These are phyloP conservation scores for Penaeus indicus DNA, from an alignment of 1,140 invertebrate genomes.

Conservation along the genomic window DNA sequence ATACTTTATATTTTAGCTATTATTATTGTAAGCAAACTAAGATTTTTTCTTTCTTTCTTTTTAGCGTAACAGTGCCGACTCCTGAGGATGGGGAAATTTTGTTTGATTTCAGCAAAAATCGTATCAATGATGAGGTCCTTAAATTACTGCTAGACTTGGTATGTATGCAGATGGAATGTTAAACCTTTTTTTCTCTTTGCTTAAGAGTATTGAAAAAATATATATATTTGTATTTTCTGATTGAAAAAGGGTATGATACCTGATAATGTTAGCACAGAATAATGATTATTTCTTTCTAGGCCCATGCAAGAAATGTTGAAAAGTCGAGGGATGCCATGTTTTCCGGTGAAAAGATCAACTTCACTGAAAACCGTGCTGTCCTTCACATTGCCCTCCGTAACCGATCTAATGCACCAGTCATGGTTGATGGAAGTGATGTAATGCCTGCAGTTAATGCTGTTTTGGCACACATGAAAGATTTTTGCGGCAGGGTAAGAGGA, in stretches of 20 bases:
- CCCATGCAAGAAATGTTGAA: slow-evolving; percentile 86
- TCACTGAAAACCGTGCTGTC: slow-evolving; percentile 96
- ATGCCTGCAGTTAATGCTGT: slow-evolving; percentile 94
- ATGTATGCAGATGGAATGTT: slow-evolving; percentile 66
- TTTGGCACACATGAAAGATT: slow-evolving; percentile 94
- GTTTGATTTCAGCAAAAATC: slow-evolving; percentile 97
- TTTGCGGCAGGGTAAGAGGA: slow-evolving; percentile 80
- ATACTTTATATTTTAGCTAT: too few species aligned
- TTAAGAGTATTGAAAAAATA: not conserved
- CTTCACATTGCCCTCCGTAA: slow-evolving; percentile 96
- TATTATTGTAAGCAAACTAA: slow-evolving; percentile 31
- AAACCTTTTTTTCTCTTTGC: slow-evolving; percentile 15
- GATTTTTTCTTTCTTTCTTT: slow-evolving; percentile 68
- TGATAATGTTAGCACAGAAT: not conserved
- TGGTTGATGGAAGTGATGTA: slow-evolving; percentile 92
- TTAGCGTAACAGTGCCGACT: slow-evolving; percentile 81
- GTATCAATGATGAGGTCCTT: slow-evolving; percentile 85
- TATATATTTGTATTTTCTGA: not conserved
- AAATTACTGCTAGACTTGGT: slow-evolving; percentile 84
- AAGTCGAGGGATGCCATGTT: slow-evolving; percentile 94
- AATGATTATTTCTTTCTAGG: slow-evolving; percentile 72
- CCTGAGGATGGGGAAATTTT: slow-evolving; percentile 90
- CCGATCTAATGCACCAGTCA: slow-evolving; percentile 81
- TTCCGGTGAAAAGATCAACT: slow-evolving; percentile 94
- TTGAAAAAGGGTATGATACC: too few species aligned